Evolutionary conservation across 2,888 invertebrate species (phyloP).

Genomic region (Melinopterus prodromus): DNA sequence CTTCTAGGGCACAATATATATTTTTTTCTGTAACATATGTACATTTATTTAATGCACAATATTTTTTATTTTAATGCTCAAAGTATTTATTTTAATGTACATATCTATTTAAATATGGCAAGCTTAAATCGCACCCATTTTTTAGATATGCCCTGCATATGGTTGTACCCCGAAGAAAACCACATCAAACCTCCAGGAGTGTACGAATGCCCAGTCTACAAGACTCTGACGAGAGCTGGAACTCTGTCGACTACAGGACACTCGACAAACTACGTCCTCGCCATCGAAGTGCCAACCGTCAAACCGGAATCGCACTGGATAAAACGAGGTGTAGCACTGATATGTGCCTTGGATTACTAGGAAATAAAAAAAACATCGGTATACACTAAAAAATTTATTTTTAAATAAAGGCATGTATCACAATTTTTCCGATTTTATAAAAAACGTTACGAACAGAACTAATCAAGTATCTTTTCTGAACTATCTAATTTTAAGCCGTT

Average conservation of each 20-base stretch:
- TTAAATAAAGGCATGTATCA: conserved; percentile 10
- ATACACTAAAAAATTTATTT: not conserved
- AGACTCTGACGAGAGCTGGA: conserved; percentile 70
- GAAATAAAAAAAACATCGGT: conserved; percentile 7
- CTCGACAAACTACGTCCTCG: conserved; percentile 73
- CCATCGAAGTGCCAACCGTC: conserved; percentile 68
- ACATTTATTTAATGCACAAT: too few species aligned
- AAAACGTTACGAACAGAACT: not conserved
- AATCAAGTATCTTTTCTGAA: not conserved
- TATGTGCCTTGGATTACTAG: conserved; percentile 65
- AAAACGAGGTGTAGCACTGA: conserved; percentile 68
- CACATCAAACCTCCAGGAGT: conserved; percentile 63
- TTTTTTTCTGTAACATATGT: too few species aligned
- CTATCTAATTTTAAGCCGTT: conserved; percentile 30
- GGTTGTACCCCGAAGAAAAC: conserved; percentile 73
- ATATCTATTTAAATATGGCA: too few species aligned
- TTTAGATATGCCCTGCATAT: conserved; percentile 77
- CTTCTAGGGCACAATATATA: too few species aligned
- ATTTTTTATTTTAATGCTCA: too few species aligned
- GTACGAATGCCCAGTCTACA: conserved; percentile 72
- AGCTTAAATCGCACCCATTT: too few species aligned
- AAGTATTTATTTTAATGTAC: too few species aligned
- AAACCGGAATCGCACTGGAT: conserved; percentile 68
- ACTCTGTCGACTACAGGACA: conserved; percentile 73
- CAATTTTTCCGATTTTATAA: not conserved